Base-by-base conservation (phyloP, 2,888 invertebrate genomes). In the Drosophila subquinaria region DNA sequence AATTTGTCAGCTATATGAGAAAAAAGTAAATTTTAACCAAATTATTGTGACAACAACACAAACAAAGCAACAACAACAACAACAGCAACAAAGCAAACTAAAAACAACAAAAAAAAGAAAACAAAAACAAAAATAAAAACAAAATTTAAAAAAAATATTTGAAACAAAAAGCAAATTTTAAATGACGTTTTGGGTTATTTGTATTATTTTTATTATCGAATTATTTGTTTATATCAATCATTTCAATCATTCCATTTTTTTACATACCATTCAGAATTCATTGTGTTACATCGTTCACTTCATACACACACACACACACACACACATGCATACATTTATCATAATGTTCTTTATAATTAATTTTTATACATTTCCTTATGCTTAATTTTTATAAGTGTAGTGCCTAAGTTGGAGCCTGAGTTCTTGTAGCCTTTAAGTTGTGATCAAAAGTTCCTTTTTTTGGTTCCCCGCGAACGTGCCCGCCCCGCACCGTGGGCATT, bases 381-480 rank as follows among this genome's bases (percentile, higher is more conserved):
- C n/a, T 17, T 59, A 42, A 15, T 65, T 73, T 67, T 27, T 27
- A 45, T 77, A 80, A 83, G 76, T 52, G 57, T 71, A 82, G 62
- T 23, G 6, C 5, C 23, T 76, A 75, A 75, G 72, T 65, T 66
- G 62, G 67, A 33, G n/a, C 51, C 42, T 43, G 33, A 53, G 47
- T 76, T 79, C 76, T 81, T 67, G 48, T 79, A 85, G 80, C 65
- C 74, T 79, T 72, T 89, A 89, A 88, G 90, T 89, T 90, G 89
- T 84, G 77, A 83, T 87, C 87, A 74, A 90, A 90, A 92, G 92
- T 92, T 91, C 92, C 92, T 91, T 89, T 83, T 81, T 89, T 92
- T 85, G 90, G 91, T 91, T 91, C 88, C 90, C 91, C 69, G 74
- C 82, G 72, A 69, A 64, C 56, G 68, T 62, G 62, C 64, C 60